Percentiles rank a stretch among this genome's conserved stretches.
Conservation (phyloP, 2,888 invertebrate species). For the Oscheius onirici region DNA sequence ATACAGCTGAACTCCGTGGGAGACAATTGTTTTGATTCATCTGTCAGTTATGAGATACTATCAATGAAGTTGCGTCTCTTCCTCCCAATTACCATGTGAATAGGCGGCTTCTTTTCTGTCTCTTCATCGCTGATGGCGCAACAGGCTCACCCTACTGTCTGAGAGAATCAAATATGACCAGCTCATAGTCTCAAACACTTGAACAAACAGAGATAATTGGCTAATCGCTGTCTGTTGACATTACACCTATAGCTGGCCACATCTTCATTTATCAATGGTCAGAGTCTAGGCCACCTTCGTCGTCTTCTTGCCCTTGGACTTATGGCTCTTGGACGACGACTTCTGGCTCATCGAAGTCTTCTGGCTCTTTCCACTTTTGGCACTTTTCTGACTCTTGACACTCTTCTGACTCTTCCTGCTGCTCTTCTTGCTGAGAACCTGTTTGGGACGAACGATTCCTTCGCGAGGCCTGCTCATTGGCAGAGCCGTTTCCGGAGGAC, state of each 20-base stretch:
- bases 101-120: conserved; percentile 19
- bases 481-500: neutral
- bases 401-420: neutral
- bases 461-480: conserved; percentile 13
- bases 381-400: neutral
- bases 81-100: conserved; percentile 27
- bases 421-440: neutral
- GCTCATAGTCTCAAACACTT: neutral
- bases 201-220: conserved; percentile 22
- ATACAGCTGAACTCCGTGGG: conserved; percentile 28
- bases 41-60: neutral
- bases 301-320: neutral
- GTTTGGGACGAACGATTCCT: neutral
- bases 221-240: conserved; percentile 5
- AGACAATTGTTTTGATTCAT: neutral
- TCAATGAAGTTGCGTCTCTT: conserved; percentile 9
- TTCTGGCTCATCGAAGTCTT: conserved; percentile 11
- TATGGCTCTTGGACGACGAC: neutral
- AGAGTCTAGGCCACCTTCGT: neutral
- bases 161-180: neutral
- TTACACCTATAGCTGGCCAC: conserved; percentile 4
- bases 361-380: neutral
- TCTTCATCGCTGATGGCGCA: conserved; percentile 21
- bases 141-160: conserved; percentile 1
- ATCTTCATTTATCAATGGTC: neutral